Evolutionary conservation across 2,113 vertebrate species (phyloP).

Genomic region (Pica pica): DNA sequence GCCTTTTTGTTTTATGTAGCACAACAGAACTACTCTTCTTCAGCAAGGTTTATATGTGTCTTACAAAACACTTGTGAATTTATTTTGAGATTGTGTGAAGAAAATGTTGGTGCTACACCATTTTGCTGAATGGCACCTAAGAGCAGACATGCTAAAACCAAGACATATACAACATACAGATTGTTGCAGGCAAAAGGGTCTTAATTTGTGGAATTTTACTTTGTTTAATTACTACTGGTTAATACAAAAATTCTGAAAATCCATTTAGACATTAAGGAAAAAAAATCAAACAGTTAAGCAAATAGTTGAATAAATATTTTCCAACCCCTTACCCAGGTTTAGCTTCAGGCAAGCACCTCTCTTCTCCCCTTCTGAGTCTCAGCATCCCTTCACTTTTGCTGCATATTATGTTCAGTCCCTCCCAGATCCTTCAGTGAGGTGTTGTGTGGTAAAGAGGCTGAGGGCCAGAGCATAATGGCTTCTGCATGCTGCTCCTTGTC

Average conservation of each 20-base stretch:
- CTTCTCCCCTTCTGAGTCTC: background rate
- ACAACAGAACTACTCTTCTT: background rate
- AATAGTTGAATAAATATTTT: background rate
- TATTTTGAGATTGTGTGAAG: background rate
- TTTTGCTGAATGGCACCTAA: background rate
- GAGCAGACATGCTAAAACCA: background rate
- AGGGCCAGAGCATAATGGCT: fast-evolving
- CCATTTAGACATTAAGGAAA: background rate
- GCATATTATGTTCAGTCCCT: fast-evolving
- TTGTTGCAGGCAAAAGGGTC: background rate
- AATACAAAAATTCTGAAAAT: background rate
- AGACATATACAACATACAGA: fast-evolving
- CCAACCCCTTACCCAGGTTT: background rate
- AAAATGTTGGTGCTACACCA: background rate
- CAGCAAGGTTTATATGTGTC: background rate
- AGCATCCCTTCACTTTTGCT: background rate
- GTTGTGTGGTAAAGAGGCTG: fast-evolving
- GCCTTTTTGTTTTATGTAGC: background rate
- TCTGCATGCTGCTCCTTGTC: background rate
- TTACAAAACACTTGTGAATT: background rate
- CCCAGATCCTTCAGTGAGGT: background rate
- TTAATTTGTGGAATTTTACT: background rate
- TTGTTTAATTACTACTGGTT: background rate
- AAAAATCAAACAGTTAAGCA: background rate
- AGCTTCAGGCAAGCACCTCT: background rate